Percentiles rank a stretch among this genome's conserved stretches.
These are phyloP conservation scores for Sitophilus oryzae DNA, from an alignment of 1,140 invertebrate species.

Conservation along the genomic window DNA sequence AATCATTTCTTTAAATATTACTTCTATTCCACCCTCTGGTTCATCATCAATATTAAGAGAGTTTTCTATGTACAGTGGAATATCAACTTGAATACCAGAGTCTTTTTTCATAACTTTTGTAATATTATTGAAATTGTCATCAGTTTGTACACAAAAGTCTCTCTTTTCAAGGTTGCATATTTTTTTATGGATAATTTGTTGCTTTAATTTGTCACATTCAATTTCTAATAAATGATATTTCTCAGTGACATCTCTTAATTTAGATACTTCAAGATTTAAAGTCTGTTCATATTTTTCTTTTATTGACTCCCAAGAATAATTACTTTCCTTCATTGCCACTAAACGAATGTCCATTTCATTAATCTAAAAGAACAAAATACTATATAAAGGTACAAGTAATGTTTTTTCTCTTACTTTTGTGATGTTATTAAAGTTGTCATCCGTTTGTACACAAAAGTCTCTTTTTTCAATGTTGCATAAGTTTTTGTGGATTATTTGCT, in stretches of 20 bases:
- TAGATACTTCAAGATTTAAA: neutral
- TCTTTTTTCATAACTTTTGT: neutral
- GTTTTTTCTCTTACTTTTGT: slow-evolving; percentile 1
- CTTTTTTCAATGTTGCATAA: neutral
- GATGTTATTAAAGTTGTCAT: neutral
- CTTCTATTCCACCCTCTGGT: neutral
- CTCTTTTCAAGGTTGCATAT: neutral
- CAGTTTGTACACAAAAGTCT: neutral
- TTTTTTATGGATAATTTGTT: neutral
- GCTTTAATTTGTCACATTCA: neutral
- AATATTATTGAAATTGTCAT: neutral
- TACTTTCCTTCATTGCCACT: neutral
- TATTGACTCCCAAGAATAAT: too few relatives aligned
- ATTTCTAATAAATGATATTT: neutral
- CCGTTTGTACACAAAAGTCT: neutral
- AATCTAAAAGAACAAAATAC: neutral
- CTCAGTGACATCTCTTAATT: neutral
- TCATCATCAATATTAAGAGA: neutral
- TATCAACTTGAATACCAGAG: neutral
- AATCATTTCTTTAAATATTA: slow-evolving; percentile 7
- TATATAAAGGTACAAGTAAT: too few relatives aligned
- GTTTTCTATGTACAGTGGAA: neutral
- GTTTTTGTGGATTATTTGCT: neutral
- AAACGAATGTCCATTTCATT: neutral
- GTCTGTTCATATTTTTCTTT: neutral